Evolutionary conservation across 2,113 vertebrate species (phyloP), one percentile per base, ranked within the genome.

Genomic region (Nothoprocta pentlandii): DNA sequence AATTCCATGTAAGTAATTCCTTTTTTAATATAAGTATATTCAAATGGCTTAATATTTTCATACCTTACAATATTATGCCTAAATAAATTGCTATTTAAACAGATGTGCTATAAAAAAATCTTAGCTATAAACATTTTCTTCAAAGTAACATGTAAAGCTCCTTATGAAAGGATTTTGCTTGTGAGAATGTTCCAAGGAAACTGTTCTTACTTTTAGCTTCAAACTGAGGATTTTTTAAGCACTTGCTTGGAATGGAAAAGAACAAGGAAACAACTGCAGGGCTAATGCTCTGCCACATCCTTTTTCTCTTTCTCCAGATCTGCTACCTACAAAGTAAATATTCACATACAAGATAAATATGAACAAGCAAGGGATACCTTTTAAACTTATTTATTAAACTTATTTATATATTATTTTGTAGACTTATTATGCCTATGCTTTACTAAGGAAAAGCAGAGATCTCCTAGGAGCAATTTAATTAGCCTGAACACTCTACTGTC

Each of bases 181-280:
- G 21, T 61, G 42, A 77, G 80, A 94, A 83, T 23, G 4, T 77
- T 89, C 26, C 59, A 73, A 68, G 47, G 30, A 9, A 49, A 49
- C 49, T 49, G 49, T 22, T 66, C 32, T 64, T 70, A 39, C 6
- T 8, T 26, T 56, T 66, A 53, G 1, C 59, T 91, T 47, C 44
- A 66, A 80, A 42, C 17, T 25, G 73, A 41, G 54, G 41, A 59
- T 28, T 7, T 88, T 54, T 58, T 36, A 32, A 20, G 19, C 4
- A 32, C 6, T 80, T 56, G 10, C 34, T 86, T 47, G 49, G 11
- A 61, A 89, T 26, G 17, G 5, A 34, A 69, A 42, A 86, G 2
- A 12, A 15, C 71, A 36, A 73, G 9, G 39, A 83, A 58, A 70
- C 26, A 67, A 14, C 15, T 0, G 0, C 44, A 58, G 5, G 30